Conservation (phyloP, 1,140 invertebrate genomes). For the Medauroidea extradentata region DNA sequence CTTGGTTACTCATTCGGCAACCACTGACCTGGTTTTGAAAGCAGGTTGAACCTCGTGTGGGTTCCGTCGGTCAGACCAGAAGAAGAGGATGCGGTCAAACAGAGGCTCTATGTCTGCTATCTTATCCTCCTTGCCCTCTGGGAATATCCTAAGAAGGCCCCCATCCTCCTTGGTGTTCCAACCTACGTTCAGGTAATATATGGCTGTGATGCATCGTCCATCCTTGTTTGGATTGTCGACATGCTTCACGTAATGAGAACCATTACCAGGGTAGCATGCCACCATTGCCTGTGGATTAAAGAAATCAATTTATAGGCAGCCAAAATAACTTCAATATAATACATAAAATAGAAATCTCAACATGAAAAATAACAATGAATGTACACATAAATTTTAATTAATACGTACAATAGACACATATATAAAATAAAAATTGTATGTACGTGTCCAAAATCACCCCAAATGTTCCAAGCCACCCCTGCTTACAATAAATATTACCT, state of each 20-base stretch:
- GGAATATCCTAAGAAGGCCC: slow-evolving; percentile 80
- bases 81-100: slow-evolving; percentile 92
- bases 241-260: slow-evolving; percentile 92
- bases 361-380: too few relatives aligned
- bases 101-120: slow-evolving; percentile 90
- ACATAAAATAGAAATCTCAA: too few relatives aligned
- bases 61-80: slow-evolving; percentile 95
- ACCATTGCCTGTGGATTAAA: slow-evolving; percentile 80
- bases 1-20: too few relatives aligned
- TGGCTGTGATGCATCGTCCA: slow-evolving; percentile 90
- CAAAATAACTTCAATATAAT: too few relatives aligned
- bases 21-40: slow-evolving; percentile 59
- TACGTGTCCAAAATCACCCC: too few relatives aligned
- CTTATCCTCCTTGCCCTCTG: slow-evolving; percentile 68
- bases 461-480: too few relatives aligned
- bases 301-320: not conserved
- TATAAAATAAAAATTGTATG: too few relatives aligned
- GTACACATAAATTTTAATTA: too few relatives aligned
- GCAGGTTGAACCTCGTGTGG: slow-evolving; percentile 95
- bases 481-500: too few relatives aligned
- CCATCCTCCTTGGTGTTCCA: slow-evolving; percentile 77
- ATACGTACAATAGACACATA: too few relatives aligned
- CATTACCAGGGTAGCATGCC: slow-evolving; percentile 90
- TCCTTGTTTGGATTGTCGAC: slow-evolving; percentile 97
- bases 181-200: slow-evolving; percentile 93